phyloP scores from a whole-genome alignment of 2,113 vertebrate genomes.

The Hystrix cristata region DNA sequence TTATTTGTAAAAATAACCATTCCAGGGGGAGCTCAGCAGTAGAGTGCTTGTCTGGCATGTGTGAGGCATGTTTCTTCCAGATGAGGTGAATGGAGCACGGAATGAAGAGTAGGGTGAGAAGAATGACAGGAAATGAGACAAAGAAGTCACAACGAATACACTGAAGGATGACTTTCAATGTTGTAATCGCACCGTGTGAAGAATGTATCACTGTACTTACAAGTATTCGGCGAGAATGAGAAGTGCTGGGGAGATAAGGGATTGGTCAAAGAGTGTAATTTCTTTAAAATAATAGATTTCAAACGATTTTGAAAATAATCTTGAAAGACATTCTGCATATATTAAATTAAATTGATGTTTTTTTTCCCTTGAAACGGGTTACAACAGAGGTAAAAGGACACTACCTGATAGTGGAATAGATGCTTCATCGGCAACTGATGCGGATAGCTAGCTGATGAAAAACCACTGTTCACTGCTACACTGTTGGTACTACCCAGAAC shows the following conservation, averaged over 20 bases:
- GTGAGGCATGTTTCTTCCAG: background rate
- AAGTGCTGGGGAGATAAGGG: background rate
- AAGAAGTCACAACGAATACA: background rate
- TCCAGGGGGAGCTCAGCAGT: background rate
- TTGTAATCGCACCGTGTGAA: background rate
- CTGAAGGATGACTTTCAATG: background rate
- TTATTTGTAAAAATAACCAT: background rate
- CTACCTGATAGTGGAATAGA: background rate
- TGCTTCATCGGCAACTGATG: rapidly evolving
- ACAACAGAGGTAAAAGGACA: background rate
- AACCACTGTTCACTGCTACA: background rate
- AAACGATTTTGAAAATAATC: slow-evolving; percentile 16
- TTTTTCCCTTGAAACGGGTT: background rate
- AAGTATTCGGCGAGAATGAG: background rate
- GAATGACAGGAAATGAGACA: background rate
- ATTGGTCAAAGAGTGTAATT: background rate
- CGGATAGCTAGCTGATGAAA: background rate
- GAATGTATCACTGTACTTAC: background rate
- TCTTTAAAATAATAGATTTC: background rate
- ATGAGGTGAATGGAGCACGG: too few relatives aligned
- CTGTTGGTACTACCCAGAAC: background rate
- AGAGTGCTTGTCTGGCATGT: background rate
- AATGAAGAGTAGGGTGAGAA: background rate
- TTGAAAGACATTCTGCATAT: background rate
- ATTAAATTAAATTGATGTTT: background rate